Percentiles rank a stretch among this genome's conserved stretches.
Conservation (phyloP, 1,140 invertebrate species). For the Lasaia peninsularis region DNA sequence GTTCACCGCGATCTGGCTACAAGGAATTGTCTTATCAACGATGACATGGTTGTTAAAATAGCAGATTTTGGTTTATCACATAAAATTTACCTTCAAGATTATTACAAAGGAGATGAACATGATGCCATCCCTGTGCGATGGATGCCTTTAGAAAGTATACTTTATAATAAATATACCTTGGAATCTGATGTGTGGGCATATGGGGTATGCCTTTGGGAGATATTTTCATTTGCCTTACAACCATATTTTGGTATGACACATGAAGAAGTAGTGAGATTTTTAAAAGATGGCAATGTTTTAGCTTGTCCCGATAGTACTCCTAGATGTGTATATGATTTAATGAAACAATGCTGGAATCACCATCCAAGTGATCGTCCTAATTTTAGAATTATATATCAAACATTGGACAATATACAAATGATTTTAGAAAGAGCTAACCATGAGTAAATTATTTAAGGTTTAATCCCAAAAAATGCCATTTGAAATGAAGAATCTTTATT, state of each 20-base stretch:
- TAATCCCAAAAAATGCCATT: slow-evolving; percentile 9
- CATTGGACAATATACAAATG: slow-evolving; percentile 81
- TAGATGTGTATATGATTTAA: slow-evolving; percentile 92
- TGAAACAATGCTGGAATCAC: slow-evolving; percentile 95
- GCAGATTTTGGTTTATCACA: slow-evolving; percentile 96
- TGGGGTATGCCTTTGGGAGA: slow-evolving; percentile 95
- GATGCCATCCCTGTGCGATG: slow-evolving; percentile 96
- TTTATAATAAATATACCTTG: slow-evolving; percentile 95
- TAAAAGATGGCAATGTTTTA: slow-evolving; percentile 93
- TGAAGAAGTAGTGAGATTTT: slow-evolving; percentile 95
- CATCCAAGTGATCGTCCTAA: slow-evolving; percentile 90
- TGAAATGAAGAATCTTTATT: slow-evolving; percentile 6
- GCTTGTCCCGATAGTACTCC: slow-evolving; percentile 94
- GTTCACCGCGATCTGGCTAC: slow-evolving; percentile 97
- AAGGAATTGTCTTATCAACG: slow-evolving; percentile 96
- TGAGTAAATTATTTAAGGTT: slow-evolving; percentile 40
- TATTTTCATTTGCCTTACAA: slow-evolving; percentile 95
- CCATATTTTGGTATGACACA: slow-evolving; percentile 97
- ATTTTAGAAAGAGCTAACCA: slow-evolving; percentile 76
- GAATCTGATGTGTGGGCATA: slow-evolving; percentile 97
- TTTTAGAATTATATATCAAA: slow-evolving; percentile 86
- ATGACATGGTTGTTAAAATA: slow-evolving; percentile 96
- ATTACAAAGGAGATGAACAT: slow-evolving; percentile 94
- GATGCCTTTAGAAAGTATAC: slow-evolving; percentile 97
- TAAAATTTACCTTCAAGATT: slow-evolving; percentile 94